A percentile compares a stretch with the other conserved stretches of the same genome.
Conservation (phyloP, 2,797 vertebrate genomes). For the Mormyrus proboscirostris region DNA sequence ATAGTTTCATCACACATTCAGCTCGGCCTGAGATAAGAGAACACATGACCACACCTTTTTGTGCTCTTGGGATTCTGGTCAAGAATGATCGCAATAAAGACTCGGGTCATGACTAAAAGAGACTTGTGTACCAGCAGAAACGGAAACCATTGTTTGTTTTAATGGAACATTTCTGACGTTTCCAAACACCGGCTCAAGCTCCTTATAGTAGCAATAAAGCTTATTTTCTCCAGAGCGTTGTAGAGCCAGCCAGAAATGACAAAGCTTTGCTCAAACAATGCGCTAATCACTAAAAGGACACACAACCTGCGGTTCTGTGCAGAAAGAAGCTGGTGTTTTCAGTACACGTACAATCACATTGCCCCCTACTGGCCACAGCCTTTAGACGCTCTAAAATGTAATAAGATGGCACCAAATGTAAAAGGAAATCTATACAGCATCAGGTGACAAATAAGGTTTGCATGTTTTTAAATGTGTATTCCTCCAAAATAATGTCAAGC, state of each 20-base stretch:
- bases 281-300: slow-evolving; percentile 41
- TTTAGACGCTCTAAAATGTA: background rate
- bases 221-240: slow-evolving; percentile 49
- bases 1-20: slow-evolving; percentile 22
- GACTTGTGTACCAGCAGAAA: slow-evolving; percentile 15
- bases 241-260: slow-evolving; percentile 54
- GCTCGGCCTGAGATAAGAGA: slow-evolving; percentile 18
- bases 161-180: slow-evolving; percentile 32
- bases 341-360: background rate
- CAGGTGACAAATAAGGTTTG: background rate
- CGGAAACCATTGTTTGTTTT: slow-evolving; percentile 24
- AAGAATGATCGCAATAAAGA: slow-evolving; percentile 35
- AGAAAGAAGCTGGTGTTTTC: background rate
- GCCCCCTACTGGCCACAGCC: background rate
- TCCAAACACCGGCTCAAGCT: slow-evolving; percentile 21
- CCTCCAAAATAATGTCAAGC: background rate
- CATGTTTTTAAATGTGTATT: background rate
- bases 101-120: slow-evolving; percentile 34
- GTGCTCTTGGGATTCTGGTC: slow-evolving; percentile 23
- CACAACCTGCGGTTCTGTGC: slow-evolving; percentile 6
- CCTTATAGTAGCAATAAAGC: slow-evolving; percentile 40
- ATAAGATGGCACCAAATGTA: background rate
- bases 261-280: slow-evolving; percentile 53
- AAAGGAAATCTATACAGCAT: background rate
- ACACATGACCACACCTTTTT: slow-evolving; percentile 20